Evolutionary conservation across 2,113 vertebrate species (phyloP).

Genomic region (Silurus asotus): DNA sequence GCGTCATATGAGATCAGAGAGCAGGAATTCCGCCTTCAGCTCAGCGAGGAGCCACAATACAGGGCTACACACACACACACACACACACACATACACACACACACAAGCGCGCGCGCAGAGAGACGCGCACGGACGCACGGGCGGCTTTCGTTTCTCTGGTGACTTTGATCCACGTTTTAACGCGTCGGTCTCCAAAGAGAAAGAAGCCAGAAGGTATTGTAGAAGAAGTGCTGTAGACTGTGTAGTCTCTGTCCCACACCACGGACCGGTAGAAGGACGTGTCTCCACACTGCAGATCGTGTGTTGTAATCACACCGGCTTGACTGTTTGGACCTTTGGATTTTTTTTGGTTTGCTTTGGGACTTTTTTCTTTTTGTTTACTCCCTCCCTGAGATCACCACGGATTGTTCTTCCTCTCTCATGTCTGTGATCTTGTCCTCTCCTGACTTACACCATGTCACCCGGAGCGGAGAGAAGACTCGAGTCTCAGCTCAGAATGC

Average conservation of each 20-base stretch:
- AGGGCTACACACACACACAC: slow-evolving; percentile 11
- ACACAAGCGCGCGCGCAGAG: not conserved
- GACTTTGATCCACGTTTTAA: not conserved
- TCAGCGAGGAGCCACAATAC: not conserved
- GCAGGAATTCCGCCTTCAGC: slow-evolving; percentile 65
- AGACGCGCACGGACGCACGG: too few species aligned
- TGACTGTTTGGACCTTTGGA: not conserved
- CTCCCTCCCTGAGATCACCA: not conserved
- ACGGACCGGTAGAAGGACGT: not conserved
- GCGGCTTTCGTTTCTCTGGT: not conserved
- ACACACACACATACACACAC: not conserved
- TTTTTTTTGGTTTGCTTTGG: not conserved
- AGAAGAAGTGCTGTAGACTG: not conserved
- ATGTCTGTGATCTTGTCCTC: slow-evolving; percentile 47
- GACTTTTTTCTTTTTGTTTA: not conserved
- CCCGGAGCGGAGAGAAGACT: slow-evolving; percentile 75
- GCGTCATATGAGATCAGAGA: slow-evolving; percentile 71
- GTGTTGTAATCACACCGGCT: not conserved
- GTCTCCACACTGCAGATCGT: not conserved
- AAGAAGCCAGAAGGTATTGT: not conserved
- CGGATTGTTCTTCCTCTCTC: not conserved
- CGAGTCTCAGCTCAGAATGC: slow-evolving; percentile 67
- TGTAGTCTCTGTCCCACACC: not conserved
- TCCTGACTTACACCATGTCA: slow-evolving; percentile 75
- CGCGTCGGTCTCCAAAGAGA: not conserved